Conservation (phyloP, 2,113 vertebrate species). For the Sciurus niger region DNA sequence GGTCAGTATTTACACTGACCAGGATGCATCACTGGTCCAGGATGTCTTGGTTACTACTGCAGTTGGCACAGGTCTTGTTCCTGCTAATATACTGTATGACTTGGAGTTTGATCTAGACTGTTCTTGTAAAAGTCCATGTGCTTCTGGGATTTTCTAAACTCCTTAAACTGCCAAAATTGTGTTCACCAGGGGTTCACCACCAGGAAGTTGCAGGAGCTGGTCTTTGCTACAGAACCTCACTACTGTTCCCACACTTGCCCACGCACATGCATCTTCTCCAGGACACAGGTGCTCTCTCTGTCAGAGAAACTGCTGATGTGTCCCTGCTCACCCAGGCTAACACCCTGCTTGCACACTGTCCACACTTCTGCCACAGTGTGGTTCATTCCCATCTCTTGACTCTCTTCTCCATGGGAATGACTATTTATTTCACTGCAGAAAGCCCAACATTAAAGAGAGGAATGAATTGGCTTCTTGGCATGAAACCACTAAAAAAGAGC, state of each 20-base stretch:
- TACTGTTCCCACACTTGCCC: not conserved
- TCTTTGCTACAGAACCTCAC: not conserved
- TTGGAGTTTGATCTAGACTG: not conserved
- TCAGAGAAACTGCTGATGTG: not conserved
- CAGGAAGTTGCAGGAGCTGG: not conserved
- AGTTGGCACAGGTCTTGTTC: too few relatives aligned
- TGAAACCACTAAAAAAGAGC: not conserved
- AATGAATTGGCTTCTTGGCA: constrained; percentile 21
- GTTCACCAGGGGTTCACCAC: not conserved
- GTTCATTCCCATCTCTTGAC: not conserved
- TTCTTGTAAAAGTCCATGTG: not conserved
- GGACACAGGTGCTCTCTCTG: not conserved
- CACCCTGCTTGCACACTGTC: not conserved
- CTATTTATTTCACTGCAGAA: constrained; percentile 3
- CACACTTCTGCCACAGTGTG: not conserved
- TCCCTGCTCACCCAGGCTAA: not conserved
- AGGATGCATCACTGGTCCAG: not conserved
- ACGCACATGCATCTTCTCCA: not conserved
- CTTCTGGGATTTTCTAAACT: not conserved
- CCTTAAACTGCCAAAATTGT: not conserved
- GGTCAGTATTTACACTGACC: not conserved
- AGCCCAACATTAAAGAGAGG: not conserved
- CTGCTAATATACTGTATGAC: too few relatives aligned
- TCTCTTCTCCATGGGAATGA: not conserved
- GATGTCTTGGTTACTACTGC: not conserved